These are phyloP conservation scores for Drosophila siamana DNA, from an alignment of 2,888 invertebrate species.

Conservation along the genomic window DNA sequence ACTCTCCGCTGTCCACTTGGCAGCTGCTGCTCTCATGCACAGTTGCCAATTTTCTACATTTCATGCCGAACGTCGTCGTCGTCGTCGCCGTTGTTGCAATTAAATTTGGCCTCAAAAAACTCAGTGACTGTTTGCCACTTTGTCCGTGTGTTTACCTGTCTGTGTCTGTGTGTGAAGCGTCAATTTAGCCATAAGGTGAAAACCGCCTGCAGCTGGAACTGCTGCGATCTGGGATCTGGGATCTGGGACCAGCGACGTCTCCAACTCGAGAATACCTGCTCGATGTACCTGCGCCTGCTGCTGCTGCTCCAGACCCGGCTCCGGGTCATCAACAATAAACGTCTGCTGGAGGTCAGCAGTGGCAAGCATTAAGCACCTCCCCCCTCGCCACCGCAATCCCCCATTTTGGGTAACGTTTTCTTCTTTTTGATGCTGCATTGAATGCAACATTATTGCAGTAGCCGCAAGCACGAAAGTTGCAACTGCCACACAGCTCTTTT, in stretches of 20 bases:
- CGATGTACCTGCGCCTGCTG: conserved; percentile 14
- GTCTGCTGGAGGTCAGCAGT: conserved; percentile 45
- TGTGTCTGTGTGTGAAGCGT: conserved; percentile 32
- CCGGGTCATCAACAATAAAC: conserved; percentile 50
- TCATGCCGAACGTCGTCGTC: conserved; percentile 54
- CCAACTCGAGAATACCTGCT: conserved; percentile 18
- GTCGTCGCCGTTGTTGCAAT: conserved; percentile 65
- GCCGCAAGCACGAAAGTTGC: background rate
- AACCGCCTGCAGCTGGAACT: conserved; percentile 49
- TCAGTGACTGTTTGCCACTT: conserved; percentile 26
- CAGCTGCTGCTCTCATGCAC: conserved; percentile 44
- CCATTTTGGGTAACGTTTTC: too few species aligned
- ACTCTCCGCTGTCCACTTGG: conserved; percentile 30
- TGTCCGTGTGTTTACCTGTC: conserved; percentile 5
- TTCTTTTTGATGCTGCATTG: too few species aligned
- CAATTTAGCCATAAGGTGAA: conserved; percentile 60
- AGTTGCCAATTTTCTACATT: conserved; percentile 67
- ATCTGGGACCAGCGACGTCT: conserved; percentile 3
- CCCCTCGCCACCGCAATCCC: too few species aligned
- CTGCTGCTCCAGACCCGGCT: conserved; percentile 2
- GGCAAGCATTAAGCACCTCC: conserved; percentile 24
- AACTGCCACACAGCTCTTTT: background rate
- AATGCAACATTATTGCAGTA: conserved; percentile 46
- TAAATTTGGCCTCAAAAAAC: conserved; percentile 77
- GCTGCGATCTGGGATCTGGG: conserved; percentile 30